phyloP scores from a whole-genome alignment of 2,888 invertebrate genomes.

The Drosophila setosimentum region DNA sequence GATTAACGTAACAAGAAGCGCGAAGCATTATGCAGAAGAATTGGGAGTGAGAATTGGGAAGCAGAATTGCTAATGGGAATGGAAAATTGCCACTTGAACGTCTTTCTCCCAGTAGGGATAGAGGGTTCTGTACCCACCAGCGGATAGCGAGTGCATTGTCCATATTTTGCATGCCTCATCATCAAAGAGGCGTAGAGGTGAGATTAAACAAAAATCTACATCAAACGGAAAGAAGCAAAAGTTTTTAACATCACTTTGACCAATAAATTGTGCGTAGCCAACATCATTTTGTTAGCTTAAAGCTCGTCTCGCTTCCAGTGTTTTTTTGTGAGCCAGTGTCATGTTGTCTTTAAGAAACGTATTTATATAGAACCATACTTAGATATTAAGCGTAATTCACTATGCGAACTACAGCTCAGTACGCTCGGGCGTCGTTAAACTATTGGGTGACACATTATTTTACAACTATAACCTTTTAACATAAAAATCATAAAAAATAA shows the following conservation, averaged over 20 bases:
- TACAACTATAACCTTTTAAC: constrained; percentile 15
- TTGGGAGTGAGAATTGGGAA: neutral
- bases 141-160: neutral
- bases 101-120: neutral
- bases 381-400: constrained; percentile 31
- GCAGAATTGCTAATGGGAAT: neutral
- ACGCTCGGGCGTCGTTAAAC: neutral
- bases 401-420: constrained; percentile 15
- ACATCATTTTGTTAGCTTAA: neutral
- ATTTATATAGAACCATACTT: constrained; percentile 28
- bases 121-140: too few relatives aligned
- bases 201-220: neutral
- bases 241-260: neutral
- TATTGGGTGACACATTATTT: constrained; percentile 9
- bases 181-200: neutral
- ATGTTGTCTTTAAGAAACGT: neutral
- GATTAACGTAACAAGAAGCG: neutral
- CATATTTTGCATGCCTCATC: neutral
- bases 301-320: neutral
- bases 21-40: neutral
- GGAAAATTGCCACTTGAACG: neutral
- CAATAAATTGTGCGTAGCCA: neutral
- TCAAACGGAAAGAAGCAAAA: neutral
- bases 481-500: constrained; percentile 2
- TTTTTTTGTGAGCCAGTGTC: constrained; percentile 25